Conservation (phyloP, 2,888 invertebrate genomes). For the Sphecodes monilicornis region DNA sequence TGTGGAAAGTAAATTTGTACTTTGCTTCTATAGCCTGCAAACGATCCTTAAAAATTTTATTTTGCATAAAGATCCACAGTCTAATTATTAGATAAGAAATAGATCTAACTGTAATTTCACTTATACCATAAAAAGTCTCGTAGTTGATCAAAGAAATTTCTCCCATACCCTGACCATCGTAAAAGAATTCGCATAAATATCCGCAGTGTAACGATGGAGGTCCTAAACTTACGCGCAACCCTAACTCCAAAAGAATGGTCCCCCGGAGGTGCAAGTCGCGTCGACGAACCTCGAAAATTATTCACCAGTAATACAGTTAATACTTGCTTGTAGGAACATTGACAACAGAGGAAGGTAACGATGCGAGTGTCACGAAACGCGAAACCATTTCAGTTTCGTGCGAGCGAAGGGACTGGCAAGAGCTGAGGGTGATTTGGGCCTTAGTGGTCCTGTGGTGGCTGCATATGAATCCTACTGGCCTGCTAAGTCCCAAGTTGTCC, state of each 20-base stretch:
- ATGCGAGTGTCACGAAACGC: slow-evolving; percentile 16
- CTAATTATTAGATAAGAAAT: too few species aligned
- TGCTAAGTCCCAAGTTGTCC: slow-evolving; percentile 94
- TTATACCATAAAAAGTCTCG: too few species aligned
- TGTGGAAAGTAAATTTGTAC: too few species aligned
- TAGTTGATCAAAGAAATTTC: too few species aligned
- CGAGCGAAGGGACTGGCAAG: slow-evolving; percentile 27
- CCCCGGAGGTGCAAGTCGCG: background rate
- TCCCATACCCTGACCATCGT: too few species aligned
- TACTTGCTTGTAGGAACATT: slow-evolving; percentile 34
- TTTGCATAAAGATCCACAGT: too few species aligned
- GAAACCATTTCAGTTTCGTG: slow-evolving; percentile 44
- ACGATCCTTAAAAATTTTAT: too few species aligned
- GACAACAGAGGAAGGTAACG: slow-evolving; percentile 38
- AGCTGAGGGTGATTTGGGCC: slow-evolving; percentile 87
- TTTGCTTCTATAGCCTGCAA: too few species aligned
- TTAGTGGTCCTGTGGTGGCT: slow-evolving; percentile 90
- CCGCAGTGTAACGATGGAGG: too few species aligned
- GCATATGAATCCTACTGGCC: slow-evolving; percentile 90
- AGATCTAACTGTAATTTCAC: too few species aligned
- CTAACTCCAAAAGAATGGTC: background rate
- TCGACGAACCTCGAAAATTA: slow-evolving; percentile 10
- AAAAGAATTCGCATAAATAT: too few species aligned
- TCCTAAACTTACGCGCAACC: too few species aligned
- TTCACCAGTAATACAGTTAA: slow-evolving; percentile 47